Evolutionary conservation across 2,797 vertebrate species (phyloP), one percentile per base, ranked within the genome.

Genomic region (Tiaroga cobitis): DNA sequence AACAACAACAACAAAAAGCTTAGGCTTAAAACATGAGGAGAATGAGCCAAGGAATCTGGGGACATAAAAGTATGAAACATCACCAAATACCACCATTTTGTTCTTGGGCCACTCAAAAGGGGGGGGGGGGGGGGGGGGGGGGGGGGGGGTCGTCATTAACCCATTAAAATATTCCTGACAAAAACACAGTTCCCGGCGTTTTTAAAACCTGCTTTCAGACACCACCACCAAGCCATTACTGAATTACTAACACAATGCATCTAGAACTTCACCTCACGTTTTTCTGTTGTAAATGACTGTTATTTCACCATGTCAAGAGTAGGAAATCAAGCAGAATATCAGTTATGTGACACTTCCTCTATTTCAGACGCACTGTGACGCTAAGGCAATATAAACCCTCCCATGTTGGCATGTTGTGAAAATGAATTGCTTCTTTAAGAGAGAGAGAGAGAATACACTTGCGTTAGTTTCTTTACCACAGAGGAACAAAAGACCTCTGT

Each of bases 341-440:
- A 76, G 82, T 84, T 84, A 69, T 34, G 34, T 24, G 63, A 56
- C 82, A 84, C 49, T 84, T 84, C 82, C 74, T 78, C 82, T 56
- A 77, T 84, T 78, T 84, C 34, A 56, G 29, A 76, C 4, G 15
- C 70, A 65, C 56, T 39, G 56, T 75, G 81, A 75, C 49, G 18
- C 34, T 29, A 29, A 29, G 39, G 34, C 61, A 69, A 69, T 65
- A 78, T 68, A 78, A 83, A 83, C 54, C 59, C 61, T 68, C 76
- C n/a, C 76, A 63, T 80, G 59, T 65, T 63, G 61, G 39, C 34
- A 68, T 78, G 61, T 68, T 68, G 46, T 78, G 63, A 78, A 78
- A 77, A 69, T 77, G 61, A 83, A 83, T 77, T 32, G 74, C 63
- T 84, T 84, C 51, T 78, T 78, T 54, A 8, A 84, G 43, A 37